These are phyloP conservation scores for Mormyrus iriodes DNA, from an alignment of 2,113 vertebrate species.

Conservation along the genomic window DNA sequence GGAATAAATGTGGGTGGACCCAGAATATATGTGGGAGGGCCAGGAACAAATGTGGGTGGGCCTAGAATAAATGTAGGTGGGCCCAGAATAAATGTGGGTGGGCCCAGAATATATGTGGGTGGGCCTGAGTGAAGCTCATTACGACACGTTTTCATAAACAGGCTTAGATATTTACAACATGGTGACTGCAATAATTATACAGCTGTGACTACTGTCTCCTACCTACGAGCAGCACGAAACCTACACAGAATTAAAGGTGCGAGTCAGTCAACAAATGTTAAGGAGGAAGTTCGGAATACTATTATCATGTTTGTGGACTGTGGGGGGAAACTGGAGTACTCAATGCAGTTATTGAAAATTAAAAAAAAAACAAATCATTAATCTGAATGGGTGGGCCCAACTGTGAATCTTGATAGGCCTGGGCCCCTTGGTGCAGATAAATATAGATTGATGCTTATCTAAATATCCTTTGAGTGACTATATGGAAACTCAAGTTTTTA, in stretches of 20 bases:
- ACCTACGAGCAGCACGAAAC: not conserved
- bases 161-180: not conserved
- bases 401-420: not conserved
- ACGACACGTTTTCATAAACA: not conserved
- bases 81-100: not conserved
- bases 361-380: not conserved
- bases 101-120: too few relatives aligned
- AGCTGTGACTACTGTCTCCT: not conserved
- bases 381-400: not conserved
- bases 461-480: not conserved
- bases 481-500: not conserved
- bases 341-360: not conserved
- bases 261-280: not conserved
- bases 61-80: too few relatives aligned
- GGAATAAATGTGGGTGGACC: not conserved
- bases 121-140: not conserved
- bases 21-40: too few relatives aligned
- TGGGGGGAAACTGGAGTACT: not conserved
- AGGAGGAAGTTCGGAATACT: not conserved
- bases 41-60: not conserved
- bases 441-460: not conserved
- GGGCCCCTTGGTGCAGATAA: not conserved
- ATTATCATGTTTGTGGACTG: not conserved
- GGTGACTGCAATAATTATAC: not conserved
- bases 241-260: not conserved